Evolutionary conservation across 2,888 invertebrate genomes (phyloP), one percentile per base, ranked within the genome.

Genomic region (Rosalia funebris): DNA sequence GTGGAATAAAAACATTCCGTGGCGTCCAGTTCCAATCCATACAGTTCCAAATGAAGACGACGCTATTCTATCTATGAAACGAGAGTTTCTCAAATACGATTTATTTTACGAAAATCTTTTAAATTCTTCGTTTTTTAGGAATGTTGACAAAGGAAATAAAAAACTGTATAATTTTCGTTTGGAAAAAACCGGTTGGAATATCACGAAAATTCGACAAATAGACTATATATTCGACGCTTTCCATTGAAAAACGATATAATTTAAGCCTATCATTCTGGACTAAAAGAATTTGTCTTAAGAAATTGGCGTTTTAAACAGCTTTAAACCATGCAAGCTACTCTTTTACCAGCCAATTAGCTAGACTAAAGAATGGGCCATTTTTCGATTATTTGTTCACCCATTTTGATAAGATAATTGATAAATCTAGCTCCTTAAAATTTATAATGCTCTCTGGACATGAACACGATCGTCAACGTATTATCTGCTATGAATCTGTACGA

Each of bases 11-110:
- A 36, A 39, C 10, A 36, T 62, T n/a, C 34, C 47, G 46, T 91
- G 91, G 91, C 89, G 89, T 76, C 91, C 91, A 0, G 87, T 91
- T 70, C 90, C 91, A 0, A 84, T 91, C 0, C 90, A 90, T 66
- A 88, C 89, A 0, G 70, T 81, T n/a, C 44, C 57, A 2, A n/a
- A 39, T 7, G 5, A 16, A 9, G 12, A 52, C 1, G 63, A 64
- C 53, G 78, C 39, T 0, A 11, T 60, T 1, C 12, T 65, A 10
- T 72, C 89, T 1, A 81, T 84, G 5, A 84, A 81, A 47, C 87
- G 88, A 72, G 86, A 85, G 64, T 66, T 61, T 20, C 31, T 34
- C 1, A 61, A 54, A 7, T 60, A 20, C 19, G 39, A 61, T 0
- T 19, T 47, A 25, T 34, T 66, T 12, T 56, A 56, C 12, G 4